A percentile compares a stretch with the other conserved stretches of the same genome.
phyloP scores from a whole-genome alignment of 2,888 invertebrate species.

The Pycnomerus fuliginosus region DNA sequence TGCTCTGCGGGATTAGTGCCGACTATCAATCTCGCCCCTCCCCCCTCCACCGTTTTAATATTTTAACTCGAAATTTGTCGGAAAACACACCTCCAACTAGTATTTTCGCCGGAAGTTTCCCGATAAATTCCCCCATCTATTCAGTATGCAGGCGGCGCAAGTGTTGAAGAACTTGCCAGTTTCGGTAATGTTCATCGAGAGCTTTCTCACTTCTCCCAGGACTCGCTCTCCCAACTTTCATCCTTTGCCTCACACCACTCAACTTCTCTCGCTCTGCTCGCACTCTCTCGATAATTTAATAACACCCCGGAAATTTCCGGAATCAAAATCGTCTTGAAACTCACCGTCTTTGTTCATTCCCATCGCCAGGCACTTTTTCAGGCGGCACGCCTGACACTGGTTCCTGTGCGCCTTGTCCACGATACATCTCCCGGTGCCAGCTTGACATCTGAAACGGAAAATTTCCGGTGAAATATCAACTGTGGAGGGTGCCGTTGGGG shows the following conservation, averaged over 20 bases:
- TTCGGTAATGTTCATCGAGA: constrained; percentile 45
- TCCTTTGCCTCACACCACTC: constrained; percentile 35
- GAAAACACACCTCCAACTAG: no score
- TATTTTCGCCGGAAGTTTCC: constrained; percentile 16
- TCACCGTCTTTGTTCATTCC: constrained; percentile 99
- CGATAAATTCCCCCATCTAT: constrained; percentile 34
- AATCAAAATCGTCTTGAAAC: constrained; percentile 44
- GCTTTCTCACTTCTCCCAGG: constrained; percentile 47
- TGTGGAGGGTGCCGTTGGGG: no score
- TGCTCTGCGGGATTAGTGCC: constrained; percentile 36
- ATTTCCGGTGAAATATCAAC: no score
- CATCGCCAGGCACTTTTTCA: constrained; percentile 97
- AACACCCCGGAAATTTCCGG: constrained; percentile 31
- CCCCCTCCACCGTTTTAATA: no score
- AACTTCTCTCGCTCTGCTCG: constrained; percentile 10
- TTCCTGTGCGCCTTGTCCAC: constrained; percentile 99
- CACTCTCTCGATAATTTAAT: constrained; percentile 36
- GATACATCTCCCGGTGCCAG: constrained; percentile 94
- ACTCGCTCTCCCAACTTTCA: constrained; percentile 42
- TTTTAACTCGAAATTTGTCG: no score
- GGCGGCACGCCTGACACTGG: constrained; percentile 97
- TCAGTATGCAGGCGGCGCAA: constrained; percentile 44
- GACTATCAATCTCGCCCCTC: constrained; percentile 15
- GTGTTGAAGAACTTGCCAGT: constrained; percentile 46
- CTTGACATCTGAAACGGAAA: constrained; percentile 90